A percentile compares a stretch with the other conserved stretches of the same genome.
phyloP scores from a whole-genome alignment of 2,113 vertebrate genomes.

The Piprites chloris region DNA sequence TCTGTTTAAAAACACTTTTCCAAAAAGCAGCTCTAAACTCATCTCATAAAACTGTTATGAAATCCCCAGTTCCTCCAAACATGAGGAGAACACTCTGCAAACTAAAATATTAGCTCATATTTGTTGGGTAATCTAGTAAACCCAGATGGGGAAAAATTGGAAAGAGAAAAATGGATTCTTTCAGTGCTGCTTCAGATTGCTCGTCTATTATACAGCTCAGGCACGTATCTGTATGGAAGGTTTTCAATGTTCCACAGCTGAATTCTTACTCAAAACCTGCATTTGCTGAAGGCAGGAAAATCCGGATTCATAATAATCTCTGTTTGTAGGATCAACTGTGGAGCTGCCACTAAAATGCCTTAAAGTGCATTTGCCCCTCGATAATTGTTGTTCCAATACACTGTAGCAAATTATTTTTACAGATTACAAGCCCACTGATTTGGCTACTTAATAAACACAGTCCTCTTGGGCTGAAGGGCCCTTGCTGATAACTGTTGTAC shows the following conservation, averaged over 20 bases:
- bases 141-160: background rate
- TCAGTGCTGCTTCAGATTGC: background rate
- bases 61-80: background rate
- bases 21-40: conserved; percentile 20
- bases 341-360: background rate
- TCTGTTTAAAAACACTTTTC: conserved; percentile 45
- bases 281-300: background rate
- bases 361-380: background rate
- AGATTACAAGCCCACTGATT: background rate
- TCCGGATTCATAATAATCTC: background rate
- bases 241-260: background rate
- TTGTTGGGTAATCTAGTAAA: conserved; percentile 51
- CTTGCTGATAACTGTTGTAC: background rate
- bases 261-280: background rate
- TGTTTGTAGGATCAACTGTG: background rate
- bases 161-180: background rate
- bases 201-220: background rate
- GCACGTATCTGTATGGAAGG: background rate
- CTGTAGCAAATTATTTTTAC: background rate
- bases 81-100: background rate
- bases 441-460: background rate
- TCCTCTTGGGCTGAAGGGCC: background rate
- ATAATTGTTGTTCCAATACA: background rate
- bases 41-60: conserved; percentile 27
- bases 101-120: background rate